These are phyloP conservation scores for Ethmia dodecea DNA, from an alignment of 2,888 invertebrate species.

Conservation along the genomic window DNA sequence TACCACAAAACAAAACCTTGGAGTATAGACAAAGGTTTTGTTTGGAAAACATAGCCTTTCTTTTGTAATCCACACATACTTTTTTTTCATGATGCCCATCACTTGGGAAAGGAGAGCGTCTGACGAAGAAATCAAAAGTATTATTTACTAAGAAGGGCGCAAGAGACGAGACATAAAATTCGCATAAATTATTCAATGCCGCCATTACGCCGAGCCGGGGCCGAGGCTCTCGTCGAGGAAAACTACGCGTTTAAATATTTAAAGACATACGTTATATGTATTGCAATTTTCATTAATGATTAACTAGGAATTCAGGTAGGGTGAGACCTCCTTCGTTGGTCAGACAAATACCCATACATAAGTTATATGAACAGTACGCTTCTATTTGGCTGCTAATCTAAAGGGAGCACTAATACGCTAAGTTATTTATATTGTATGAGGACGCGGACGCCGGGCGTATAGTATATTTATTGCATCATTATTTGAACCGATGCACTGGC, in stretches of 20 bases:
- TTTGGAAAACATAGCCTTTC: no score
- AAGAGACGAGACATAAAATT: conserved; percentile 65
- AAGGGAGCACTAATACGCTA: conserved; percentile 49
- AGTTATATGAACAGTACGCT: conserved; percentile 44
- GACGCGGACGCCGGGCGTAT: conserved; percentile 31
- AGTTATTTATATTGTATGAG: conserved; percentile 47
- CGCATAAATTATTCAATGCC: conserved; percentile 64
- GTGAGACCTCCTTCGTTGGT: conserved; percentile 35
- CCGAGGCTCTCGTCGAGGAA: conserved; percentile 45
- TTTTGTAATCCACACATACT: no score
- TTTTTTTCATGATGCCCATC: no score
- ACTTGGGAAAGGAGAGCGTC: conserved; percentile 19
- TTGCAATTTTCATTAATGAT: conserved; percentile 74
- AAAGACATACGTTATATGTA: conserved; percentile 69
- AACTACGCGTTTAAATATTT: conserved; percentile 69
- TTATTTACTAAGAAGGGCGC: conserved; percentile 51
- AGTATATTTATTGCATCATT: conserved; percentile 46
- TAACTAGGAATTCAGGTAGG: conserved; percentile 55
- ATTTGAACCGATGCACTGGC: conserved; percentile 20
- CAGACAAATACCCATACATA: conserved; percentile 50
- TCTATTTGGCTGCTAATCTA: conserved; percentile 51
- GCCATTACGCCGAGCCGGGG: conserved; percentile 54
- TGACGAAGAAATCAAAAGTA: conserved; percentile 51
- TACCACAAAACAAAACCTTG: no score
- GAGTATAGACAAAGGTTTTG: no score